Base-by-base conservation (phyloP, 2,797 vertebrate genomes). In the Luscinia megarhynchos region DNA sequence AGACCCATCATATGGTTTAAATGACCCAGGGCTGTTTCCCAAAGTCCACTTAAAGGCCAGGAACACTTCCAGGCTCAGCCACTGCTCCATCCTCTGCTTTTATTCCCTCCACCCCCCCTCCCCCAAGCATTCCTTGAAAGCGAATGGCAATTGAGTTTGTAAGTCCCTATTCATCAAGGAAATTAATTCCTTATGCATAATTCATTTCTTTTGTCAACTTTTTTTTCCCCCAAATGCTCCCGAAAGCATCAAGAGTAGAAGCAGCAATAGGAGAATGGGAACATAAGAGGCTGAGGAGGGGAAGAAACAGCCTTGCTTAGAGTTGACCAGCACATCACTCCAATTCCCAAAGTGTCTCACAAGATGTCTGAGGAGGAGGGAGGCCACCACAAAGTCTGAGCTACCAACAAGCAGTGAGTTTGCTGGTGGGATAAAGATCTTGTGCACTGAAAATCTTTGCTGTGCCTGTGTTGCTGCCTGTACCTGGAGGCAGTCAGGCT, bases 151-250 rank as follows among this genome's bases (percentile, higher is more conserved):
- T 84, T 90, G 96, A 97, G 97, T 97, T 97, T 96, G 78, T 92
- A 97, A 96, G 96, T 96, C 93, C 92, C 98, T 98, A 97, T 98
- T 98, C 97, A 98, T 97, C 97, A 97, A 97, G 95, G 94, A 97
- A 98, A 97, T 97, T 98, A 98, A 98, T 97, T 97, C 97, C 97
- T 97, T 97, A 98, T 98, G 97, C 97, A 98, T 98, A 98, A 98
- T 98, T 98, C 97, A 98, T 98, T 97, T 97, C 97, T 97, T 98
- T 98, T 98, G 97, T 98, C 97, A 97, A 98, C 96, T 97, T 97
- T 58, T 55, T 20, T 23, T 6, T 11, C 17, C 67, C 88, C 95
- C 84, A 90, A 95, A 97, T 66, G 95, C 95, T 97, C 95, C 96
- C 82, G 12, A 90, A 89, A 38, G 92, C 96, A 95, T 66, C 92